Evolutionary conservation across 2,888 invertebrate species (phyloP).

Genomic region (Nebria brevicollis): DNA sequence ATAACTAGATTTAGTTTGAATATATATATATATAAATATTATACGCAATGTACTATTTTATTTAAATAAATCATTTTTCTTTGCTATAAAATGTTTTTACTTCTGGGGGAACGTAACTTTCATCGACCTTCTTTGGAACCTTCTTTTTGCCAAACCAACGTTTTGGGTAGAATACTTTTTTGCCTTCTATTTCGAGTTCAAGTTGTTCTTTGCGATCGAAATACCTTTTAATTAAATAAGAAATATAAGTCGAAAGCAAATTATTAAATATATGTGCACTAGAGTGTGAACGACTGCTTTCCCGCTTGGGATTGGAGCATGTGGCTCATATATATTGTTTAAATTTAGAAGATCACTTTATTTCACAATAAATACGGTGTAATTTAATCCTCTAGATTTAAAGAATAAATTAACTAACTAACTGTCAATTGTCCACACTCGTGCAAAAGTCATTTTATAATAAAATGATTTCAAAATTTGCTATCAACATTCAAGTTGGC

Average conservation of each 20-base stretch:
- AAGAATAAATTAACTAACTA: too few relatives aligned
- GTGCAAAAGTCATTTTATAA: too few relatives aligned
- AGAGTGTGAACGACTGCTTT: too few relatives aligned
- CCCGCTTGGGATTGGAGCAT: too few relatives aligned
- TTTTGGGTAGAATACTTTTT: slow-evolving; percentile 63
- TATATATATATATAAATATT: slow-evolving; percentile 26
- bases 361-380: too few relatives aligned
- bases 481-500: background rate
- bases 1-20: slow-evolving; percentile 14
- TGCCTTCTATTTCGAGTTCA: slow-evolving; percentile 76
- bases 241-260: background rate
- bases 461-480: too few relatives aligned
- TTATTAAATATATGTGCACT: background rate
- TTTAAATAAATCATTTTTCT: slow-evolving; percentile 40
- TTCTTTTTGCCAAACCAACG: slow-evolving; percentile 65
- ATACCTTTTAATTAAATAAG: slow-evolving; percentile 64
- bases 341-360: too few relatives aligned
- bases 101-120: slow-evolving; percentile 79
- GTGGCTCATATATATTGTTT: too few relatives aligned
- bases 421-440: too few relatives aligned
- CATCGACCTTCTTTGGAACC: slow-evolving; percentile 65
- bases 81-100: slow-evolving; percentile 56
- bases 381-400: too few relatives aligned
- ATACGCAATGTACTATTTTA: slow-evolving; percentile 36
- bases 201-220: slow-evolving; percentile 83